These are phyloP conservation scores for Cyprinella venusta DNA, from an alignment of 2,797 vertebrate species.

Conservation along the genomic window DNA sequence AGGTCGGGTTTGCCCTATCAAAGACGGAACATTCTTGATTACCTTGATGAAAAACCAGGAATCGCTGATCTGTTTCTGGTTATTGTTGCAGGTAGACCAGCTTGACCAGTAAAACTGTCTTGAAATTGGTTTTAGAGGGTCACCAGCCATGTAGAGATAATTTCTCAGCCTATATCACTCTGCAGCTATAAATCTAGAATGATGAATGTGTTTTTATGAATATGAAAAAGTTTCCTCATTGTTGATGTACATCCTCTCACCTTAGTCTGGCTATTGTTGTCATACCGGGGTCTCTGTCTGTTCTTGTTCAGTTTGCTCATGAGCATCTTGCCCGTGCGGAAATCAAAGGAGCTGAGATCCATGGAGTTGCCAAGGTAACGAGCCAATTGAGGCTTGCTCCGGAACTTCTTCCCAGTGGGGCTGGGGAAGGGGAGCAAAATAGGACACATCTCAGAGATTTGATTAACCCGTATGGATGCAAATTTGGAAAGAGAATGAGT, in stretches of 20 bases:
- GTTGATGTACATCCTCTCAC: constrained; percentile 70
- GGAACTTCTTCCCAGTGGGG: constrained; percentile 99
- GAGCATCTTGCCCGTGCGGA: constrained; percentile 96
- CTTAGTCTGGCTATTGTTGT: constrained; percentile 94
- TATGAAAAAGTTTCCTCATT: background rate
- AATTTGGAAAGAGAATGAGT: constrained; percentile 41
- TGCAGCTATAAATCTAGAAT: background rate
- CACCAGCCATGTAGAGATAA: background rate
- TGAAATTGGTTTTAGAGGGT: background rate
- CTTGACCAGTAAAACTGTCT: background rate
- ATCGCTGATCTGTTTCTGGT: background rate
- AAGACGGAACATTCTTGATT: background rate
- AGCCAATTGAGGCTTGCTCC: constrained; percentile 97
- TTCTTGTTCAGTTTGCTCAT: constrained; percentile 98
- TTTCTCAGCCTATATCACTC: background rate
- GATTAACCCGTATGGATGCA: constrained; percentile 10
- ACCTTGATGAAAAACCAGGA: background rate
- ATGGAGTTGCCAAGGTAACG: constrained; percentile 98
- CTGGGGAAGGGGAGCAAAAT: constrained; percentile 68
- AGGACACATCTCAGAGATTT: constrained; percentile 48
- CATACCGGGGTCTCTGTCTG: constrained; percentile 93
- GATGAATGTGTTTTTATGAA: background rate
- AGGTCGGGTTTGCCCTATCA: constrained; percentile 93
- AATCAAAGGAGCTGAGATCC: constrained; percentile 97
- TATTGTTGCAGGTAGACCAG: background rate